Base-by-base conservation (phyloP, 2,888 invertebrate genomes). In the Lomographa bimaculata region DNA sequence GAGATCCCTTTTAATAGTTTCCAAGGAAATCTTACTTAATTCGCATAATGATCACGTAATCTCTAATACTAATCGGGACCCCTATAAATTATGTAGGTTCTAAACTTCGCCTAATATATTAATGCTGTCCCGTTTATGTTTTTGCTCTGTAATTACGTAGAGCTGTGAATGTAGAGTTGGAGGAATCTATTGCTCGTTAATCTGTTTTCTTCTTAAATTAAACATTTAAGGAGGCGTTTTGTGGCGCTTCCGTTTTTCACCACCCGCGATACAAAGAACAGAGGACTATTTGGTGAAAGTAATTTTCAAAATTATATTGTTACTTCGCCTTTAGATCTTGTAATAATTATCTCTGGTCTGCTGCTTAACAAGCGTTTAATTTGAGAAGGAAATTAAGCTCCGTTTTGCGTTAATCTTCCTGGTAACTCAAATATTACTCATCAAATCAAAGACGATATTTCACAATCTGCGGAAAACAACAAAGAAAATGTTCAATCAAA, bases 281-380 rank as follows among this genome's bases (percentile, higher is more conserved):
- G 34, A 66, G 57, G 78, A 74, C 76, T 75, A 76, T 79, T 81
- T 74, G 63, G 64, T 55, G 69, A 78, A 80, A 77, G 77, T 81
- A 77, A 82, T 81, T 83, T 81, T 72, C 71, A 64, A 74, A 84
- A 80, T 84, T 78, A 80, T 79, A 77, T 79, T 79, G 77, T 82
- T 80, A 80, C 74, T 77, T 73, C 72, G 76, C 73, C 71, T 76
- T 80, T 73, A 71, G 73, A 81, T 83, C 73, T 76, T 76, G 63
- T 75, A 71, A 85, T 77, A 79, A 85, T 86, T 82, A 84, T 84
- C 77, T 79, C 71, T 71, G 71, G 74, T 75, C 71, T 74, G 67
- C 63, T 79, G n/a, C 14, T 81, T 80, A 82, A 79, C 73, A 79
- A 79, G 76, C 73, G 64, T 74, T 80, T 82, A 79, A 82, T 81